Conservation (phyloP, 2,888 invertebrate genomes). For the Tetramorium bicarinatum region DNA sequence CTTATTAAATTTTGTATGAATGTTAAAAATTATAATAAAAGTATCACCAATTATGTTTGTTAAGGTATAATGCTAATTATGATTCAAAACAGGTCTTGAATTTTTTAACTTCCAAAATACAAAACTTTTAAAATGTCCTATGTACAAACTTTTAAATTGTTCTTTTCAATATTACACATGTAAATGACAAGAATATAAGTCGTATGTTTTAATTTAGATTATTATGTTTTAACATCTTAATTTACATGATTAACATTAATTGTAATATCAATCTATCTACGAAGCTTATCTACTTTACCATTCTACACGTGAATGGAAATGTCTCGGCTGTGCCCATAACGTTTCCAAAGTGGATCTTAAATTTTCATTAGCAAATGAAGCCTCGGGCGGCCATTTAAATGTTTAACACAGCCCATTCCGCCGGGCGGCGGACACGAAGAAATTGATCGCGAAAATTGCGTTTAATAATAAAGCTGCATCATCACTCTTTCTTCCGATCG, state of each 20-base stretch:
- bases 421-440: background rate
- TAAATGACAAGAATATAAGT: background rate
- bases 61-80: background rate
- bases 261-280: background rate
- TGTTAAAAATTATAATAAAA: background rate
- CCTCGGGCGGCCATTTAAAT: constrained; percentile 28
- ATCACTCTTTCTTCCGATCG: constrained; percentile 31
- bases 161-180: background rate
- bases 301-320: constrained; percentile 30
- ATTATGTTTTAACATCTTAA: background rate
- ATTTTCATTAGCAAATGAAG: constrained; percentile 41
- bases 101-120: background rate
- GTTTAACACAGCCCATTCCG: constrained; percentile 18
- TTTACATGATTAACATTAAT: constrained; percentile 9
- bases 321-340: constrained; percentile 13
- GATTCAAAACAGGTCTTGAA: background rate
- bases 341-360: constrained; percentile 24
- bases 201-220: background rate
- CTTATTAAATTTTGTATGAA: background rate
- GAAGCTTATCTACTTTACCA: constrained; percentile 11
- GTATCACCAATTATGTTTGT: background rate
- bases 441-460: constrained; percentile 43
- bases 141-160: background rate
- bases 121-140: background rate
- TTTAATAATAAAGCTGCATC: constrained; percentile 53